Percentiles rank a stretch among this genome's conserved stretches.
These are phyloP conservation scores for Oligia fasciuncula DNA, from an alignment of 2,888 invertebrate species.

Conservation along the genomic window DNA sequence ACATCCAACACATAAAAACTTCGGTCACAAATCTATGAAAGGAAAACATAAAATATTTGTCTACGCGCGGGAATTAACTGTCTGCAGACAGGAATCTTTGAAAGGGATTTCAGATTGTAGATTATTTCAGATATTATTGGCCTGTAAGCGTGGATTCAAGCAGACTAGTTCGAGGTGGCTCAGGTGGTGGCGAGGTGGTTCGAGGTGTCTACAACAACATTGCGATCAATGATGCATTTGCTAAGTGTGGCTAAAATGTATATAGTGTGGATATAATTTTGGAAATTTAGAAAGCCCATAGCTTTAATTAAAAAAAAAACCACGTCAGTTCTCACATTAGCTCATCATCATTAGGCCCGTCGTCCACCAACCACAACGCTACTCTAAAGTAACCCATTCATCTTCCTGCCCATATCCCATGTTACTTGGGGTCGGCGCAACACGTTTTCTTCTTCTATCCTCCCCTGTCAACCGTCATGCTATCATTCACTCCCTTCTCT, in stretches of 20 bases:
- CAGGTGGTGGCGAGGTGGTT: no score
- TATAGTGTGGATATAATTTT: neutral
- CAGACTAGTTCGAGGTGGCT: no score
- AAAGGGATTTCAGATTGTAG: neutral
- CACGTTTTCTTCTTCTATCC: no score
- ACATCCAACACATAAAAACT: constrained; percentile 45
- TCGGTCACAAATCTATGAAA: constrained; percentile 40
- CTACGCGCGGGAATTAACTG: constrained; percentile 15
- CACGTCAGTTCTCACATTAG: neutral
- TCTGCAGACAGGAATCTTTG: constrained; percentile 14
- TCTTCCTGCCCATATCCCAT: no score
- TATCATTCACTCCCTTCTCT: no score
- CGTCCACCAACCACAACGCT: neutral
- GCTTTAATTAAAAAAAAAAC: neutral
- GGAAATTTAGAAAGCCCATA: neutral
- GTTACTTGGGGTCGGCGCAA: no score
- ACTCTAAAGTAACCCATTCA: neutral
- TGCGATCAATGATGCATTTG: neutral
- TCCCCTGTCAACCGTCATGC: no score
- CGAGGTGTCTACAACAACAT: neutral
- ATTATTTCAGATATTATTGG: neutral
- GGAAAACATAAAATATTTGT: constrained; percentile 55
- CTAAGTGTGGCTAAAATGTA: neutral
- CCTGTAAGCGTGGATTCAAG: neutral
- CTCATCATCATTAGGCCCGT: neutral